Base-by-base conservation (phyloP, 1,140 invertebrate species). In the Neodiprion lecontei region DNA sequence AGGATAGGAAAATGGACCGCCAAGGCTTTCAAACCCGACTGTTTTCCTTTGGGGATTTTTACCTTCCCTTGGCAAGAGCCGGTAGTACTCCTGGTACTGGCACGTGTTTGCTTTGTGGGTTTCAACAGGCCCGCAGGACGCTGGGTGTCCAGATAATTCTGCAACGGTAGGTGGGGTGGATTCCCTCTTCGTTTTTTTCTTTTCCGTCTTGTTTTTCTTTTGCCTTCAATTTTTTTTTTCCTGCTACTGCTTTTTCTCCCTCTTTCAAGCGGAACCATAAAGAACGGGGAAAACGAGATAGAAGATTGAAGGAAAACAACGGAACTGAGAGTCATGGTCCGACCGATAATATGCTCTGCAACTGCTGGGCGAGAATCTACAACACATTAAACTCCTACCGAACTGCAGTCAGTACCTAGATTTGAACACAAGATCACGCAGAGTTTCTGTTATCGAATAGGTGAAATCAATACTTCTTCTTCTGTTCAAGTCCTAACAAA, bases 21-120 rank as follows among this genome's bases (percentile, higher is more conserved):
- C 78, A 78, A 78, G 79, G 76, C 81, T 84, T 84, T 84, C 81
- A 82, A 83, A 84, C 77, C 77, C 82, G 77, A 81, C 75, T 83
- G 81, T 84, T 84, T 82, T 84, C 81, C 74, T 81, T 81, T 75
- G 73, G 76, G 73, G 75, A 72, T 74, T 79, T 77, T 61, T 61
- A 14, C 4, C 11, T 17, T 17, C 53, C 53, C 53, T 61, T 61
- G 11, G 53, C 5, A 61, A 61, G 53, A 14, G 78, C 81, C 79
- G 80, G 82, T 81, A 81, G 81, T 78, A 81, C 79, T 83, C 82
- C 82, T 80, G 80, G 77, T 81, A 78, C 68, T 70, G 71, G 74
- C 17, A 47, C 69, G 72, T 83, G 78, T 81, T 83, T 81, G 79
- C 81, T 81, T 84, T 84, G 82, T 76, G 80, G 81, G 81, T 82